Conservation (phyloP, 2,113 vertebrate species). For the Stigmatopora nigra region DNA sequence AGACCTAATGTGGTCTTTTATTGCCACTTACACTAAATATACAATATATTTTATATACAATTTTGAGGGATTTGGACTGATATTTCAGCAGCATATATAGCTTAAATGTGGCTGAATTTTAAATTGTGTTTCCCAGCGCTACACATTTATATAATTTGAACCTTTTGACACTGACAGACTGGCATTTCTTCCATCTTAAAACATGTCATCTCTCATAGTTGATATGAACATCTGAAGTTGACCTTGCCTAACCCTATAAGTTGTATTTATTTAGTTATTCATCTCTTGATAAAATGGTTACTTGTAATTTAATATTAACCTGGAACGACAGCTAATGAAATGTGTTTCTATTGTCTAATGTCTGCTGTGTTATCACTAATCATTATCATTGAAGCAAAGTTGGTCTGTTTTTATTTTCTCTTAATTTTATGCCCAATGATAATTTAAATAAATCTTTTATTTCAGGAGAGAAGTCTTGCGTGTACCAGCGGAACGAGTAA, state of each 20-base stretch:
- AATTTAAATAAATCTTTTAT: conserved; percentile 22
- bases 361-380: not conserved
- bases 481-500: conserved; percentile 19
- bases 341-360: not conserved
- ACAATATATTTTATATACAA: not conserved
- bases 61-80: not conserved
- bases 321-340: not conserved
- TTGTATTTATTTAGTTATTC: no score
- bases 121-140: not conserved
- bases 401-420: not conserved
- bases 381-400: not conserved
- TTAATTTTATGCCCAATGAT: not conserved
- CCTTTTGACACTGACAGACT: not conserved
- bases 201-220: not conserved
- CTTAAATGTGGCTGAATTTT: not conserved
- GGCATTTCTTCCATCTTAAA: not conserved
- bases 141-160: not conserved
- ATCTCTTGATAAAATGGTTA: not conserved
- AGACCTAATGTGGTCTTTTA: not conserved
- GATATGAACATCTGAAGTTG: not conserved
- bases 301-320: not conserved
- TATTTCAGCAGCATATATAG: not conserved
- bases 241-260: not conserved
- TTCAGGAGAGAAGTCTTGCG: conserved; percentile 33
- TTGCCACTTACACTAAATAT: not conserved